Conservation (phyloP, 2,888 invertebrate genomes). For the Agrochola macilenta region DNA sequence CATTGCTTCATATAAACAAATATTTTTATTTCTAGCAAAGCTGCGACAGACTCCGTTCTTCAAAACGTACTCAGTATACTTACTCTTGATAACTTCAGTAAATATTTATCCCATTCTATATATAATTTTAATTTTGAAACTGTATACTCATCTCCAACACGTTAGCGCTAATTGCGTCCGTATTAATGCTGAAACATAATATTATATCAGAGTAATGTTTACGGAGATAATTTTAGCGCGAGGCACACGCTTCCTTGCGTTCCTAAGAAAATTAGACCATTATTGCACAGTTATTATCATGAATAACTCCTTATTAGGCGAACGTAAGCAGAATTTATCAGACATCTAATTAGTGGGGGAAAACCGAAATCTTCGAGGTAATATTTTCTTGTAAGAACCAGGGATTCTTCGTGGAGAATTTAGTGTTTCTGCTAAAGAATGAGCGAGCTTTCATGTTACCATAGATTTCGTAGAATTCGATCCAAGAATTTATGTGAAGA, state of each 20-base stretch:
- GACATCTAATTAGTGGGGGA: conserved; percentile 31
- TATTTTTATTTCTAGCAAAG: not conserved
- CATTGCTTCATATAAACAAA: not conserved
- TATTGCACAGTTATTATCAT: conserved; percentile 16
- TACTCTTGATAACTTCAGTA: not conserved
- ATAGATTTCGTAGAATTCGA: not conserved
- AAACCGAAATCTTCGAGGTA: conserved; percentile 13
- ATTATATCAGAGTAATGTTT: conserved; percentile 25
- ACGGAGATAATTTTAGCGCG: not conserved
- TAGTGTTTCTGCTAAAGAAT: not conserved
- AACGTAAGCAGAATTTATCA: conserved; percentile 45
- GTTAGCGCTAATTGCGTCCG: not conserved
- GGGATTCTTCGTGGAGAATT: conserved; percentile 15
- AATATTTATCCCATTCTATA: not conserved
- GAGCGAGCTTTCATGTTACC: not conserved
- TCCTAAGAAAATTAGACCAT: conserved; percentile 13
- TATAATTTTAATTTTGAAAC: not conserved
- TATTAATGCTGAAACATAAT: not conserved
- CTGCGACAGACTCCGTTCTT: not conserved
- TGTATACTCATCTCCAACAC: not conserved
- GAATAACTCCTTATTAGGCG: conserved; percentile 22
- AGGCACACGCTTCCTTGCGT: not conserved
- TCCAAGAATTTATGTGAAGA: not conserved
- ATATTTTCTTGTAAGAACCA: conserved; percentile 19
- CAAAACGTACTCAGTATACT: not conserved